Evolutionary conservation across 2,888 invertebrate species (phyloP).

Genomic region (Phlogophora meticulosa): DNA sequence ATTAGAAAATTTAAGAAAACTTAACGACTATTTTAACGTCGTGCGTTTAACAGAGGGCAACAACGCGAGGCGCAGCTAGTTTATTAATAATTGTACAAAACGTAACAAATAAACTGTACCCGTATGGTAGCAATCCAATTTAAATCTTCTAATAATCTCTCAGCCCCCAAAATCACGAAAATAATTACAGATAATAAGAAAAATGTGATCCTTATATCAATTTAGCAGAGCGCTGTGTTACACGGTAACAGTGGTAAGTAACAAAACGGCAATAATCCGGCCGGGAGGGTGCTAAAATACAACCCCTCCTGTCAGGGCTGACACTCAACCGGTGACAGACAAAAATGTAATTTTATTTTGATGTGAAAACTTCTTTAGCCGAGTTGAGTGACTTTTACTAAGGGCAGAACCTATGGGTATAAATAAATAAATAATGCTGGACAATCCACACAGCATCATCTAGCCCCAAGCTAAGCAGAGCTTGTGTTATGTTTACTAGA

Average conservation of each 20-base stretch:
- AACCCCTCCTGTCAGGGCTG: conserved; percentile 32
- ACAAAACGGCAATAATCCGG: conserved; percentile 44
- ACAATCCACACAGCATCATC: no score
- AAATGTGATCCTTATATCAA: conserved; percentile 45
- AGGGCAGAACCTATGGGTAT: no score
- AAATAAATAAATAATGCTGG: no score
- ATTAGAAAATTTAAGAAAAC: no score
- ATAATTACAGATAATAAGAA: conserved; percentile 17
- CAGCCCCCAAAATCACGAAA: conserved; percentile 5
- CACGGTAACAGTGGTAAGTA: conserved; percentile 43
- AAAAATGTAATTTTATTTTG: not conserved
- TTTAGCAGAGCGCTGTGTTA: conserved; percentile 35
- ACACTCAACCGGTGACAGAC: not conserved
- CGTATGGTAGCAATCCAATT: not conserved
- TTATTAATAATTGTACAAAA: no score
- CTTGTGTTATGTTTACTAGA: no score
- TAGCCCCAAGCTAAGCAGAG: no score
- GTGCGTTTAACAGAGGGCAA: no score
- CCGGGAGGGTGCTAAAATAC: conserved; percentile 42
- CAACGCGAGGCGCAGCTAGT: no score
- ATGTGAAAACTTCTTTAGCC: not conserved
- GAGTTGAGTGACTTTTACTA: no score
- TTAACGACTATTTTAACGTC: no score
- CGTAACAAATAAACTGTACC: not conserved
- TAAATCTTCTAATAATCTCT: not conserved